phyloP scores from a whole-genome alignment of 1,140 invertebrate species.

The Sminthurides bifidus region DNA sequence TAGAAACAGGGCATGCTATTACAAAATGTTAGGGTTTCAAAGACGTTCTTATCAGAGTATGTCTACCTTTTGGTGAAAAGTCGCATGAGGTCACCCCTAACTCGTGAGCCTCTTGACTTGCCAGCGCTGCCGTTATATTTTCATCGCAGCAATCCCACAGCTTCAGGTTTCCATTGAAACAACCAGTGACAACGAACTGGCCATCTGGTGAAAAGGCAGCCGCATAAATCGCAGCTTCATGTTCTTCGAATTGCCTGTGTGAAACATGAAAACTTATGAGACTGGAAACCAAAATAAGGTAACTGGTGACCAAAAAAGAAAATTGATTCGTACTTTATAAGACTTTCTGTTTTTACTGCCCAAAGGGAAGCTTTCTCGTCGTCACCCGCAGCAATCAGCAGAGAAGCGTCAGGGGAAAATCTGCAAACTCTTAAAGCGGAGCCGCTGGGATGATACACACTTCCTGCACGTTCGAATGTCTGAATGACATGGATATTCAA shows the following conservation, averaged over 20 bases:
- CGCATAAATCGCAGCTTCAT: slow-evolving; percentile 27
- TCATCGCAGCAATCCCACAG: slow-evolving; percentile 33
- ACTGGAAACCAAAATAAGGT: background rate
- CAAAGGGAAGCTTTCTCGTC: slow-evolving; percentile 58
- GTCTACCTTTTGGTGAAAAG: slow-evolving; percentile 42
- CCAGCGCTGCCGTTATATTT: slow-evolving; percentile 37
- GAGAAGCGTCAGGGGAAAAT: slow-evolving; percentile 51
- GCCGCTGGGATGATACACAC: slow-evolving; percentile 39
- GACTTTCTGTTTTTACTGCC: slow-evolving; percentile 46
- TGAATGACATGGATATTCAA: background rate
- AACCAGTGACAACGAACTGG: slow-evolving; percentile 28
- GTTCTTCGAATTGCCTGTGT: slow-evolving; percentile 21
- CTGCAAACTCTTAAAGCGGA: slow-evolving; percentile 45
- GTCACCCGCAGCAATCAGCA: slow-evolving; percentile 56
- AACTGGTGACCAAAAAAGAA: background rate
- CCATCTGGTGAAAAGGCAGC: slow-evolving; percentile 27
- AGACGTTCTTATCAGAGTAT: too few relatives aligned
- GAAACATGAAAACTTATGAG: background rate
- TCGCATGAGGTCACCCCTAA: slow-evolving; percentile 55
- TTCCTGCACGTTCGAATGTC: slow-evolving; percentile 38
- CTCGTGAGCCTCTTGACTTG: slow-evolving; percentile 49
- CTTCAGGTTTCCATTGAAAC: slow-evolving; percentile 22
- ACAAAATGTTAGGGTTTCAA: too few relatives aligned
- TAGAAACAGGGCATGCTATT: too few relatives aligned
- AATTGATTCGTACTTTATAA: slow-evolving; percentile 15